Evolutionary conservation across 2,113 vertebrate species (phyloP).

Genomic region (Hymenochirus boettgeri): DNA sequence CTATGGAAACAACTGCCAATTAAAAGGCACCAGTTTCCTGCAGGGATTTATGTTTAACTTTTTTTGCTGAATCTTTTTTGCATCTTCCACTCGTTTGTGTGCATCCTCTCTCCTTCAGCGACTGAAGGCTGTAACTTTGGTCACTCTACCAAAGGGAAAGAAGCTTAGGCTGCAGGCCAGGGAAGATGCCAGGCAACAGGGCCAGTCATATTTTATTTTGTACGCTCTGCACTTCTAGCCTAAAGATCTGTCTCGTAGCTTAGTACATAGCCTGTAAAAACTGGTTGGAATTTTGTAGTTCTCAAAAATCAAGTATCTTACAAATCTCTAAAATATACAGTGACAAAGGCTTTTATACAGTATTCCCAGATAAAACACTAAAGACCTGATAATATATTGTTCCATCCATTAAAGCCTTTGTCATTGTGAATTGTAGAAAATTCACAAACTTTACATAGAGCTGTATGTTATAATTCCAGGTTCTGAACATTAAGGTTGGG

Average conservation of each 20-base stretch:
- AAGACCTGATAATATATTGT: too few relatives aligned
- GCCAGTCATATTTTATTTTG: conserved; percentile 34
- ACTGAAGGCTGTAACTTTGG: conserved; percentile 27
- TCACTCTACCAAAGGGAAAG: conserved; percentile 22
- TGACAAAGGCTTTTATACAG: too few relatives aligned
- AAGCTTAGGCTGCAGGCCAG: conserved; percentile 13
- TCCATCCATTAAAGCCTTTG: too few relatives aligned
- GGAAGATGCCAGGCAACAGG: conserved; percentile 14
- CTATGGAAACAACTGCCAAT: conserved; percentile 28
- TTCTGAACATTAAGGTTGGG: too few relatives aligned
- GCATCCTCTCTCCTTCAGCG: conserved; percentile 17
- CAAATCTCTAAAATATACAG: too few relatives aligned
- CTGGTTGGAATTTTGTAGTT: too few relatives aligned
- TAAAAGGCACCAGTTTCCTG: conserved; percentile 34
- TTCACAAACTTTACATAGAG: too few relatives aligned
- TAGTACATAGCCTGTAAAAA: conserved; percentile 17
- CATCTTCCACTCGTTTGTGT: not conserved
- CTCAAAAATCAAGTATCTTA: too few relatives aligned
- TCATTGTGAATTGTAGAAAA: too few relatives aligned
- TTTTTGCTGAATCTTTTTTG: conserved; percentile 12
- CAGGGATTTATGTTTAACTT: conserved; percentile 34
- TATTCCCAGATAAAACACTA: too few relatives aligned
- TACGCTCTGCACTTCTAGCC: not conserved
- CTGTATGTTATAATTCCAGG: too few relatives aligned
- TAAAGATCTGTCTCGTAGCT: not conserved